Evolutionary conservation across 2,797 vertebrate species (phyloP).

Genomic region (Clarias laeviceps): DNA sequence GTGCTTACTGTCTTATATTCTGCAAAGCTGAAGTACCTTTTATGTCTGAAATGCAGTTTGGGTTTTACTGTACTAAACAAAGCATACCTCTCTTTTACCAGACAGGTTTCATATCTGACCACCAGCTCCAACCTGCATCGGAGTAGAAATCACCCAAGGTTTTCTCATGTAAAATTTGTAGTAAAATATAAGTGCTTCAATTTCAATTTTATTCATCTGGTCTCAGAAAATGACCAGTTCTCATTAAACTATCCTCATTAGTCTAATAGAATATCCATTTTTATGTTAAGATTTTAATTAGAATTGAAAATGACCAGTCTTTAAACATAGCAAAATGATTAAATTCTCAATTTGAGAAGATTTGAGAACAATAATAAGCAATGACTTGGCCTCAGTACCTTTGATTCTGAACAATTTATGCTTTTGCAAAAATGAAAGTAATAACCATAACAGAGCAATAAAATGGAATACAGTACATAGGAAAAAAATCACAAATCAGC

Average conservation of each 20-base stretch:
- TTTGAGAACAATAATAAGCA: neutral
- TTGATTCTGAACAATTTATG: neutral
- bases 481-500: neutral
- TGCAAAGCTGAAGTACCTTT: neutral
- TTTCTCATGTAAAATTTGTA: neutral
- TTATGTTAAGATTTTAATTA: neutral
- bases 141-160: neutral
- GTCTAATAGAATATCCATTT: neutral
- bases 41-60: neutral
- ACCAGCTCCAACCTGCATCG: neutral
- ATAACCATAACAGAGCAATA: neutral
- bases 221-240: neutral
- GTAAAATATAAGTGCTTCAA: too few species aligned
- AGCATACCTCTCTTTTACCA: neutral
- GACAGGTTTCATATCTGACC: neutral
- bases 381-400: neutral
- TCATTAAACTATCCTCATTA: neutral
- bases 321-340: neutral
- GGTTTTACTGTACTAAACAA: neutral
- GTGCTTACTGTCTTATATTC: neutral
- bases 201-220: too few species aligned
- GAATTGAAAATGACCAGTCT: neutral
- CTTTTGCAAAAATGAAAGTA: neutral
- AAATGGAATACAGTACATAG: neutral
- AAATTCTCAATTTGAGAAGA: neutral